Base-by-base conservation (phyloP, 2,888 invertebrate genomes). In the Norana najaformis region DNA sequence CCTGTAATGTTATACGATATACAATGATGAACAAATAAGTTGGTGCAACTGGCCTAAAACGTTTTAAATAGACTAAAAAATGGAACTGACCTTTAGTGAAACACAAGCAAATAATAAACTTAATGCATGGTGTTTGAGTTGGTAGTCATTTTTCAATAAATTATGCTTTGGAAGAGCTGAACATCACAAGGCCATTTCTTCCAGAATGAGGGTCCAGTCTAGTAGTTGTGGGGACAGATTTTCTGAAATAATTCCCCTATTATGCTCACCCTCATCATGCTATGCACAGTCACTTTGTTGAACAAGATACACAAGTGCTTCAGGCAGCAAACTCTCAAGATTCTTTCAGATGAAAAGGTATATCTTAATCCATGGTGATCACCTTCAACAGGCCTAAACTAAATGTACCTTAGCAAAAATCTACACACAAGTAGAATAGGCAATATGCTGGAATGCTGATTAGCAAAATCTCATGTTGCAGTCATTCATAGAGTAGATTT, bases 181-280 rank as follows among this genome's bases (percentile, higher is more conserved):
- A 69, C 69, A 69, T n/a, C 69, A n/a, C 69, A 69, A 69, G n/a
- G 30, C 69, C 69, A 69, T 69, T 47, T 69, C 69, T 69, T 69
- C 69, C 69, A 69, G 30, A 69, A 30, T 8, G n/a, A 69, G 69
- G n/a, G n/a, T n/a, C 69, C 16, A 69, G 69, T 69, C 69, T 47
- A 23, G 23, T 13, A 69, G 8, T n/a, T 8, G 30, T 8, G 30
- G 16, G 16, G 14, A 69, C 47, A 47, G 14, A 41, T 1, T 41
- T 1, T 47, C 47, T 23, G 23, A 23, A 47, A 47, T 47, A 47
- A 47, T 23, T 47, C 6, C 47, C 20, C 23, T 5, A 23, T 47
- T 47, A 47, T 69, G 8, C 69, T 69, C 69, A 69, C n/a, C 69
- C n/a, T 47, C n/a, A 69, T 30, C 69, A 6, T 69, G 69, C 69